Evolutionary conservation across 1,140 invertebrate species (phyloP).

Genomic region (Medauroidea extradentata): DNA sequence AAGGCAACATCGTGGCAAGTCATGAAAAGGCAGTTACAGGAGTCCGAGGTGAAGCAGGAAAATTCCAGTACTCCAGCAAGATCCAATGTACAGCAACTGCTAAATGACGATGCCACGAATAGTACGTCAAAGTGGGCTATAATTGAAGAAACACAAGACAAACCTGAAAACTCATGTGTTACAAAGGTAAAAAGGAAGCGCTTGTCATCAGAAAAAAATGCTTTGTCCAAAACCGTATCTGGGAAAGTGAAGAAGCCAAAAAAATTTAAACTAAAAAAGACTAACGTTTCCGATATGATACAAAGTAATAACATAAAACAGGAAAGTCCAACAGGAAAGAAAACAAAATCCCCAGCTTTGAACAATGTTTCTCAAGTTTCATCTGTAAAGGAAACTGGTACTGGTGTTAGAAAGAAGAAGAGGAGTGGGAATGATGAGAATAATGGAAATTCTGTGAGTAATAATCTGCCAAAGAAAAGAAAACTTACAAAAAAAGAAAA

Average conservation of each 20-base stretch:
- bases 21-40: slow-evolving; percentile 55
- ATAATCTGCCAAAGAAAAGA: slow-evolving; percentile 14
- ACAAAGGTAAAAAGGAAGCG: too few relatives aligned
- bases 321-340: slow-evolving; percentile 19
- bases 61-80: too few relatives aligned
- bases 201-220: background rate
- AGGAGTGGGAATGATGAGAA: slow-evolving; percentile 8
- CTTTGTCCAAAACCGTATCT: background rate
- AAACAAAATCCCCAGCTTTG: slow-evolving; percentile 35
- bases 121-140: slow-evolving; percentile 48
- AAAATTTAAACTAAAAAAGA: too few relatives aligned
- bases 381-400: background rate
- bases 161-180: too few relatives aligned
- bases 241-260: background rate
- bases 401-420: background rate
- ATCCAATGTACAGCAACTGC: too few relatives aligned
- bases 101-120: background rate
- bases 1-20: slow-evolving; percentile 66
- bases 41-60: background rate
- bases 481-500: slow-evolving; percentile 19
- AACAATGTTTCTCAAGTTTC: slow-evolving; percentile 22
- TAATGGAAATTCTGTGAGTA: slow-evolving; percentile 16
- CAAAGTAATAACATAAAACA: slow-evolving; percentile 23
- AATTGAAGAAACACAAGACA: slow-evolving; percentile 39
- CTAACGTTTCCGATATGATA: slow-evolving; percentile 10